A percentile compares a stretch with the other conserved stretches of the same genome.
Conservation (phyloP, 1,140 invertebrate genomes). For the Leptopilina boulardi region DNA sequence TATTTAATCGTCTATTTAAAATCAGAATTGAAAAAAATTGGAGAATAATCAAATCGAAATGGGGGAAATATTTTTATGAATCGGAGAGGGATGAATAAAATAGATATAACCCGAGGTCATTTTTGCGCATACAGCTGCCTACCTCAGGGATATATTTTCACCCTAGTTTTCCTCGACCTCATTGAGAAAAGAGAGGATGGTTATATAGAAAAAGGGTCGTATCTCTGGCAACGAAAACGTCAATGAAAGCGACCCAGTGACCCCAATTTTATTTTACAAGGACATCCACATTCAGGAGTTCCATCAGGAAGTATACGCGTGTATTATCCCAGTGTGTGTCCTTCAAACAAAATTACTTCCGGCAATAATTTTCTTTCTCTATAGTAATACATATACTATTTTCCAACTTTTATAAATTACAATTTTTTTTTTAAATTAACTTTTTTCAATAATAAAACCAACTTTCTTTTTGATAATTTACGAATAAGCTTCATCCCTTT, state of each 20-base stretch:
- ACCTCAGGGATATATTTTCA: constrained; percentile 33
- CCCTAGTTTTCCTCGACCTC: constrained; percentile 36
- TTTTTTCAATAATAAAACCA: neutral
- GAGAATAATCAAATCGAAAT: too few species aligned
- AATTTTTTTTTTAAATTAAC: neutral
- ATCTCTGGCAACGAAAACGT: constrained; percentile 58
- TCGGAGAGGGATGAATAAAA: too few species aligned
- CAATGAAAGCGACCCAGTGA: constrained; percentile 58
- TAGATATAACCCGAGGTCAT: too few species aligned
- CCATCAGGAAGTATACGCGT: constrained; percentile 10
- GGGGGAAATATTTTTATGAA: too few species aligned
- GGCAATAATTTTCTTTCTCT: neutral
- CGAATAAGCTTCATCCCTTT: too few species aligned
- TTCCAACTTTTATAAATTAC: too few species aligned
- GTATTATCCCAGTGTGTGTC: constrained; percentile 43
- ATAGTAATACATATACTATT: neutral
- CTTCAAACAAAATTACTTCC: constrained; percentile 49
- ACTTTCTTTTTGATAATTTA: too few species aligned
- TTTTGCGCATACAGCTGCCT: neutral
- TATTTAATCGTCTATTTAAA: too few species aligned
- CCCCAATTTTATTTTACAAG: constrained; percentile 51
- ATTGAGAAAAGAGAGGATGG: constrained; percentile 48
- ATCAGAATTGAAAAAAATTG: too few species aligned
- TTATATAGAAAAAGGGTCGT: constrained; percentile 47
- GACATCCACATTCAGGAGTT: constrained; percentile 45